Conservation (phyloP, 2,113 vertebrate genomes). For the Ifrita kowaldi region DNA sequence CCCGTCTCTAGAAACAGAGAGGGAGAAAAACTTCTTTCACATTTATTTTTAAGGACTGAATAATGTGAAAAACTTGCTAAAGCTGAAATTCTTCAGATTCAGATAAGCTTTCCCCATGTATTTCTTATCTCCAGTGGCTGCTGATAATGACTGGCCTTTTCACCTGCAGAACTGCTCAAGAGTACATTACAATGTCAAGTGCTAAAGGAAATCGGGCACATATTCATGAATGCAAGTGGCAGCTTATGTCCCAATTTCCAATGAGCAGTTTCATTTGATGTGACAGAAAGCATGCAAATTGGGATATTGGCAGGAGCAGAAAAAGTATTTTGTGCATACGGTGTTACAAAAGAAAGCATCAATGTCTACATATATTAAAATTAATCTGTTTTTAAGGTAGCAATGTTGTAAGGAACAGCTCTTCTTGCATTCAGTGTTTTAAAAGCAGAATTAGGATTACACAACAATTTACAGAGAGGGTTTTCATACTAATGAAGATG, state of each 20-base stretch:
- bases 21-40: neutral
- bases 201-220: neutral
- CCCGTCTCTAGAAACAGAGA: neutral
- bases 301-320: constrained; percentile 15
- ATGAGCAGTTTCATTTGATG: constrained; percentile 17
- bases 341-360: constrained; percentile 1
- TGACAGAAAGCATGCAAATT: constrained; percentile 43
- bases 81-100: neutral
- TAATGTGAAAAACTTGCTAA: neutral
- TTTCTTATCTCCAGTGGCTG: constrained; percentile 15
- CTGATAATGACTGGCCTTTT: constrained; percentile 34
- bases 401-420: neutral
- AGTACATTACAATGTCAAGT: constrained; percentile 3
- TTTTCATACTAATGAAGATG: neutral
- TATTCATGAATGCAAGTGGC: constrained; percentile 8
- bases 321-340: neutral
- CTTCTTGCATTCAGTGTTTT: neutral
- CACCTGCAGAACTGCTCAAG: constrained; percentile 2
- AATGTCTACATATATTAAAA: constrained; percentile 23
- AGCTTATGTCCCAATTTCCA: constrained; percentile 34
- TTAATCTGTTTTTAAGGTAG: constrained; percentile 20
- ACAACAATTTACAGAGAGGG: neutral
- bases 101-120: constrained; percentile 10
- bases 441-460: neutral
- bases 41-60: constrained; percentile 8